Conservation (phyloP, 2,113 vertebrate genomes). For the Anser brachyrhynchus region DNA sequence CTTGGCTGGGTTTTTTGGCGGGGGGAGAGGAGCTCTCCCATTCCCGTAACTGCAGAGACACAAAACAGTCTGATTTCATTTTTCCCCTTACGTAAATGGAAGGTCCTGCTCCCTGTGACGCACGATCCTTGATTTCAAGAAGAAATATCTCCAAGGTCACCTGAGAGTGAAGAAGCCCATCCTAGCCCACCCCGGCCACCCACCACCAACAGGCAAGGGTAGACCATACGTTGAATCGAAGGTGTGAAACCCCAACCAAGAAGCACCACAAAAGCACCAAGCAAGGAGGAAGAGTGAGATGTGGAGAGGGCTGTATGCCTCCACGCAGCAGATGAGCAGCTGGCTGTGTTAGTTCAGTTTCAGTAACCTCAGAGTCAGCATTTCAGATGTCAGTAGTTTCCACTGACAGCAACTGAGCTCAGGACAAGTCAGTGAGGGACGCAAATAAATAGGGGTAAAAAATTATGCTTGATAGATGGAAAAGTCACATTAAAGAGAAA, state of each 20-base stretch:
- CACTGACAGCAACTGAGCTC: background rate
- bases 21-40: background rate
- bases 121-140: background rate
- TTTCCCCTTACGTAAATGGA: conserved; percentile 47
- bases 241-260: background rate
- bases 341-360: conserved; percentile 12
- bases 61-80: background rate
- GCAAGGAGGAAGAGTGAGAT: background rate
- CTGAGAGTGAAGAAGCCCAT: background rate
- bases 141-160: background rate
- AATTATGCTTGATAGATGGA: background rate
- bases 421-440: background rate
- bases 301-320: background rate
- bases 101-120: background rate
- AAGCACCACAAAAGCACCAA: background rate
- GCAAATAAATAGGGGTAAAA: background rate
- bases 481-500: conserved; percentile 3
- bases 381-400: conserved; percentile 62
- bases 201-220: background rate
- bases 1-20: background rate
- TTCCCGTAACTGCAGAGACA: background rate
- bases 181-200: background rate
- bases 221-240: background rate
- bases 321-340: background rate
- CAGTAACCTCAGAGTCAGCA: conserved; percentile 50